Percentiles rank a stretch among this genome's conserved stretches.
phyloP scores from a whole-genome alignment of 2,888 invertebrate genomes.

The Drosophila greeni region DNA sequence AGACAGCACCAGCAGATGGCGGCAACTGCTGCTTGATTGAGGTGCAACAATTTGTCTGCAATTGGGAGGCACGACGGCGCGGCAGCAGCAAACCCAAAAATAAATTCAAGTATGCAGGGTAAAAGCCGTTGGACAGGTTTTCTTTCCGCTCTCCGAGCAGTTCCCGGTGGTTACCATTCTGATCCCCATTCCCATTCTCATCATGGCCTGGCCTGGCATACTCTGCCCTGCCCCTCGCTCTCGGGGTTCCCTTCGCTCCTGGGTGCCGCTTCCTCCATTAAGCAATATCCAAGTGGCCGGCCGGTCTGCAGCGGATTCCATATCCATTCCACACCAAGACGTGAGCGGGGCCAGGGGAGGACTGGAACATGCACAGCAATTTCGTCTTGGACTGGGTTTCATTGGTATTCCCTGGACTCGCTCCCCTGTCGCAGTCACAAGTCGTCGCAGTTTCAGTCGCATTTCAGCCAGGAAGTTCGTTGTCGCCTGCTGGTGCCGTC shows the following conservation, averaged over 20 bases:
- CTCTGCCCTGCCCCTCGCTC: not conserved
- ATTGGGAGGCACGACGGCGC: constrained; percentile 51
- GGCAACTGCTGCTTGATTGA: constrained; percentile 63
- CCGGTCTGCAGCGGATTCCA: constrained; percentile 56
- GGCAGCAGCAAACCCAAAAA: constrained; percentile 50
- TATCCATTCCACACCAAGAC: constrained; percentile 11
- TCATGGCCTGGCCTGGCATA: not conserved
- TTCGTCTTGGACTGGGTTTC: constrained; percentile 62
- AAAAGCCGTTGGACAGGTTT: constrained; percentile 66
- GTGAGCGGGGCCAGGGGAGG: constrained; percentile 16
- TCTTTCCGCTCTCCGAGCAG: constrained; percentile 16
- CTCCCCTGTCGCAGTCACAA: constrained; percentile 22
- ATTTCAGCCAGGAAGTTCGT: constrained; percentile 52
- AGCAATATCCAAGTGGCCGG: constrained; percentile 48
- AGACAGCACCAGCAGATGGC: constrained; percentile 45
- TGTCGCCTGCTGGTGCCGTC: constrained; percentile 33
- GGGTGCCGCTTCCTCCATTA: constrained; percentile 28
- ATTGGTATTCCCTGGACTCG: constrained; percentile 56
- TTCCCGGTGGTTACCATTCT: constrained; percentile 22
- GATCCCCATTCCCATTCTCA: constrained; percentile 23
- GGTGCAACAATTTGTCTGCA: constrained; percentile 72
- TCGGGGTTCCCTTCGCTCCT: constrained; percentile 11
- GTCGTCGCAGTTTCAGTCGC: constrained; percentile 9
- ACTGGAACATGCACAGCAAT: constrained; percentile 61
- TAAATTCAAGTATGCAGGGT: constrained; percentile 45